phyloP scores from a whole-genome alignment of 1,140 invertebrate species.

The Sinonovacula constricta region DNA sequence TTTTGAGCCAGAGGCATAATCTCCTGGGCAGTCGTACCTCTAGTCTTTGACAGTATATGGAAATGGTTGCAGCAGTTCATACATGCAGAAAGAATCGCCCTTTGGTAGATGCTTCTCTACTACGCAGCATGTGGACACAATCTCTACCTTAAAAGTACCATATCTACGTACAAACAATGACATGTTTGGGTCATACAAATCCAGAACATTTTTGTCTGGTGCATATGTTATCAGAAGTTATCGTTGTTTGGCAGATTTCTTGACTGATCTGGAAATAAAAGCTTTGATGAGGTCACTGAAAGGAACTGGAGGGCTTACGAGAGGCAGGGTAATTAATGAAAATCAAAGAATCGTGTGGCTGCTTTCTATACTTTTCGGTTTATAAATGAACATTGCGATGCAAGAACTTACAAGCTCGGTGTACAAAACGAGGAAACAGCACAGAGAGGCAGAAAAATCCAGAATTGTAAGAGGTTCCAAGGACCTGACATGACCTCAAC shows the following conservation, averaged over 20 bases:
- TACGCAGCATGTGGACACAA: constrained; percentile 73
- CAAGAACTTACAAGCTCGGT: constrained; percentile 8
- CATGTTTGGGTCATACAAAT: constrained; percentile 14
- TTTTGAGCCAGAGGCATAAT: constrained; percentile 1
- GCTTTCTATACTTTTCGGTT: constrained; percentile 19
- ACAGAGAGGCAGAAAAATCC: constrained; percentile 12
- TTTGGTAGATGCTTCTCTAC: constrained; percentile 76
- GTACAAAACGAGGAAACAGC: constrained; percentile 24
- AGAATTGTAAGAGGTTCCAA: constrained; percentile 5
- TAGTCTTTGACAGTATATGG: constrained; percentile 64
- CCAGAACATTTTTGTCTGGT: constrained; percentile 26
- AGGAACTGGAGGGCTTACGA: constrained; percentile 28
- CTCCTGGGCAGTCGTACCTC: constrained; percentile 3
- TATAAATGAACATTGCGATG: constrained; percentile 46
- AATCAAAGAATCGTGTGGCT: constrained; percentile 14
- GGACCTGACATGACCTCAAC: neutral
- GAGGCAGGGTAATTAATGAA: constrained; percentile 46
- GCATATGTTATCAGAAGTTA: constrained; percentile 61
- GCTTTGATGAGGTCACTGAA: constrained; percentile 55
- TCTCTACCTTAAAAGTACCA: constrained; percentile 43
- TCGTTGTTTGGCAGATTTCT: constrained; percentile 78
- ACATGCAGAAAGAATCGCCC: constrained; percentile 33
- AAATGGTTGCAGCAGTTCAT: constrained; percentile 60
- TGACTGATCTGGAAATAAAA: constrained; percentile 72
- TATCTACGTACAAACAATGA: constrained; percentile 50